A percentile compares a stretch with the other conserved stretches of the same genome.
phyloP scores from a whole-genome alignment of 2,113 vertebrate species.

The Lynx canadensis region DNA sequence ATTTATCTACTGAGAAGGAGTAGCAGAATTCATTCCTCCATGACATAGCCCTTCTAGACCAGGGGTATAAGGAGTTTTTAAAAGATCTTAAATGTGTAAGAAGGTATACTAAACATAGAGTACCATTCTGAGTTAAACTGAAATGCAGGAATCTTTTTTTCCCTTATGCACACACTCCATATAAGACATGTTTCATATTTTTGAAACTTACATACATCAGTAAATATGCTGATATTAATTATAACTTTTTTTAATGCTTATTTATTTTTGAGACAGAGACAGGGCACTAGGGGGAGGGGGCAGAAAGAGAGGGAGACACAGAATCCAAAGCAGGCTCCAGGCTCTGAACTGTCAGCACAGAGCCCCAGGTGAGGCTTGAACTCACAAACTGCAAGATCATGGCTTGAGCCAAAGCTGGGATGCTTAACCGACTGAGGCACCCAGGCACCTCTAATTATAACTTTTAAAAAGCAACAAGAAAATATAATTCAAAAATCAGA shows the following conservation, averaged over 20 bases:
- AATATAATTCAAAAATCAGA: neutral
- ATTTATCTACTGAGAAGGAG: neutral
- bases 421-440: too few species aligned
- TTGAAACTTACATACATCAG: neutral
- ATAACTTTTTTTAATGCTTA: neutral
- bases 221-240: neutral
- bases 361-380: too few species aligned
- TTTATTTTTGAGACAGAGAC: too few species aligned
- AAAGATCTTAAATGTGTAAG: neutral
- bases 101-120: neutral
- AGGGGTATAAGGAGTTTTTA: neutral
- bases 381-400: too few species aligned
- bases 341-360: too few species aligned
- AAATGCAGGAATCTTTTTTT: neutral
- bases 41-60: neutral
- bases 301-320: too few species aligned
- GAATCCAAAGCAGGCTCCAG: too few species aligned
- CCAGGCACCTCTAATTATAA: too few species aligned
- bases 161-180: neutral
- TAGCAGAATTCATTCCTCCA: neutral
- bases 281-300: too few species aligned
- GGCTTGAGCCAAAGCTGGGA: too few species aligned
- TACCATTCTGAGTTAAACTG: neutral
- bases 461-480: neutral
- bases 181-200: neutral